Conservation (phyloP, 1,140 invertebrate genomes). For the Nasonia vitripennis region DNA sequence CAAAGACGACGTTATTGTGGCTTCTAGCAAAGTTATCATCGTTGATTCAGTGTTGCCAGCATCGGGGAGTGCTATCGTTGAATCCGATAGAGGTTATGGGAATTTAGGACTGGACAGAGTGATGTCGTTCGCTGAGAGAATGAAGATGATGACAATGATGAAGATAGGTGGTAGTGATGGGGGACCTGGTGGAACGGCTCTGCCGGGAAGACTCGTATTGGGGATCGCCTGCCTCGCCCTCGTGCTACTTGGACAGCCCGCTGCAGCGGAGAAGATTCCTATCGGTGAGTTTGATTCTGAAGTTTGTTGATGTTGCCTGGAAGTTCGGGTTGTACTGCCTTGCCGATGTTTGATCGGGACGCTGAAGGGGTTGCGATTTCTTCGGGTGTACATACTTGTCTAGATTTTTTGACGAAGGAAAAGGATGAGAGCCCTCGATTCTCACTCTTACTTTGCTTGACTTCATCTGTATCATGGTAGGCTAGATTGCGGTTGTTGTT, state of each 20-base stretch:
- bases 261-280: conserved; percentile 66
- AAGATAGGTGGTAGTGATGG: not conserved
- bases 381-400: too few relatives aligned
- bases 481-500: too few relatives aligned
- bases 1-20: not conserved
- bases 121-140: not conserved
- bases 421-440: too few relatives aligned
- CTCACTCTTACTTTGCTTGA: too few relatives aligned
- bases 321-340: not conserved
- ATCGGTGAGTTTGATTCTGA: conserved; percentile 66
- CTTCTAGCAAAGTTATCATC: not conserved
- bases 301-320: not conserved
- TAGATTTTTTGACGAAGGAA: too few relatives aligned
- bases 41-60: not conserved
- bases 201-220: not conserved
- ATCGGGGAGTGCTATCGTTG: not conserved
- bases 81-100: not conserved
- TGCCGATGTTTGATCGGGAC: not conserved
- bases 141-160: not conserved
- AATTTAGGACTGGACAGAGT: not conserved
- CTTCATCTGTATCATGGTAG: too few relatives aligned
- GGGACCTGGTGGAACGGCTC: not conserved
- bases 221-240: conserved; percentile 53
- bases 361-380: not conserved
- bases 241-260: conserved; percentile 56